phyloP scores from a whole-genome alignment of 2,797 vertebrate species.

The Nasua narica region DNA sequence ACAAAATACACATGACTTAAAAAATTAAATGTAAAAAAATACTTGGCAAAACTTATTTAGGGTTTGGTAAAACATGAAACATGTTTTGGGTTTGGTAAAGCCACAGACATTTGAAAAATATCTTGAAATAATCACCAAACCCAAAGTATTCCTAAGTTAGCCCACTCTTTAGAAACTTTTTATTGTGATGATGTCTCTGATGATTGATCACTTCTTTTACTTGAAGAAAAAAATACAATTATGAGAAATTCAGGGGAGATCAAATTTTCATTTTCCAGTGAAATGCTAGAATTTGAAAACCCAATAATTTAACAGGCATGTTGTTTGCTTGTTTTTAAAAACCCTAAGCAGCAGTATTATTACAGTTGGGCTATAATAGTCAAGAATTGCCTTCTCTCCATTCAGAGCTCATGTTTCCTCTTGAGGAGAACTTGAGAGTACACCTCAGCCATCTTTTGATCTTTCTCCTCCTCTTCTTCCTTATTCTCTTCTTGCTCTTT shows the following conservation, averaged over 20 bases:
- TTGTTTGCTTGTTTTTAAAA: conserved; percentile 26
- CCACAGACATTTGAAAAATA: conserved; percentile 53
- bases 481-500: background rate
- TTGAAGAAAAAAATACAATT: conserved; percentile 30
- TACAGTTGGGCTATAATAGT: background rate
- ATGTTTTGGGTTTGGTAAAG: conserved; percentile 47
- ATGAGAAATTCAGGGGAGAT: conserved; percentile 20
- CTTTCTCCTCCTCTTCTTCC: background rate
- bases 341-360: background rate
- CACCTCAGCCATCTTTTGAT: background rate
- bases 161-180: background rate
- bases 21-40: conserved; percentile 47
- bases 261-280: conserved; percentile 27
- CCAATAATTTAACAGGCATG: conserved; percentile 36
- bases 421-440: background rate
- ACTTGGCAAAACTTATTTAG: conserved; percentile 52
- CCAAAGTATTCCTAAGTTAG: conserved; percentile 27
- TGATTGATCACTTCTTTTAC: conserved; percentile 38
- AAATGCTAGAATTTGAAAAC: conserved; percentile 55
- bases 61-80: conserved; percentile 42
- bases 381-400: background rate
- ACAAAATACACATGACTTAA: conserved; percentile 43
- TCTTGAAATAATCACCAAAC: conserved; percentile 53
- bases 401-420: background rate
- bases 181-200: conserved; percentile 28